Evolutionary conservation across 2,113 vertebrate genomes (phyloP).

Genomic region (Hoplias malabaricus): DNA sequence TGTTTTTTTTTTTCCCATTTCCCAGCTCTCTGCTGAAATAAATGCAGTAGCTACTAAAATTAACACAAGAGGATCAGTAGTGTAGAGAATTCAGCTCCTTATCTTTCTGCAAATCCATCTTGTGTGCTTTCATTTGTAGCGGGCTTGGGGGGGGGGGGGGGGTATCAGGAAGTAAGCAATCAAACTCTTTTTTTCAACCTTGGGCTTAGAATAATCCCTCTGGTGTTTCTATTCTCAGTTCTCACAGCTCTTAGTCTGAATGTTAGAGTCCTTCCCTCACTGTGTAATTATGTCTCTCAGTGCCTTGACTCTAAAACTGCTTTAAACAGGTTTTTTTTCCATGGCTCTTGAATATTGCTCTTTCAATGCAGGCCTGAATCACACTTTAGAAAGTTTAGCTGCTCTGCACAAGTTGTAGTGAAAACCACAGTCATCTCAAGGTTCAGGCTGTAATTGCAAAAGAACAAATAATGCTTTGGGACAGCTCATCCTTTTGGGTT

Average conservation of each 20-base stretch:
- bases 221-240: conserved; percentile 38
- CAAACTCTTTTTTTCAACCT: conserved; percentile 42
- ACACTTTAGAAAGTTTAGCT: neutral
- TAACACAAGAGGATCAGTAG: conserved; percentile 31
- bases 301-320: conserved; percentile 4
- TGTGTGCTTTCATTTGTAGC: conserved; percentile 16
- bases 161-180: conserved; percentile 40
- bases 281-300: conserved; percentile 41
- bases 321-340: neutral
- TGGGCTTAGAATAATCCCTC: conserved; percentile 48
- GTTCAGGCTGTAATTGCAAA: neutral
- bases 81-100: conserved; percentile 24
- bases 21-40: neutral
- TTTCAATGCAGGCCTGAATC: conserved; percentile 16
- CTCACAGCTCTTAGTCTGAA: conserved; percentile 33
- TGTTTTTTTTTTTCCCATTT: conserved; percentile 29
- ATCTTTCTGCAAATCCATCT: conserved; percentile 32
- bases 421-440: neutral
- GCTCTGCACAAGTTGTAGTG: neutral
- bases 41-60: conserved; percentile 35
- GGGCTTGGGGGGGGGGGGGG: neutral
- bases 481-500: conserved; percentile 1
- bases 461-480: conserved; percentile 3
- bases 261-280: conserved; percentile 21
- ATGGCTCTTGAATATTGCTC: conserved; percentile 9